Conservation (phyloP, 2,888 invertebrate genomes). For the Crocallis elinguaria region DNA sequence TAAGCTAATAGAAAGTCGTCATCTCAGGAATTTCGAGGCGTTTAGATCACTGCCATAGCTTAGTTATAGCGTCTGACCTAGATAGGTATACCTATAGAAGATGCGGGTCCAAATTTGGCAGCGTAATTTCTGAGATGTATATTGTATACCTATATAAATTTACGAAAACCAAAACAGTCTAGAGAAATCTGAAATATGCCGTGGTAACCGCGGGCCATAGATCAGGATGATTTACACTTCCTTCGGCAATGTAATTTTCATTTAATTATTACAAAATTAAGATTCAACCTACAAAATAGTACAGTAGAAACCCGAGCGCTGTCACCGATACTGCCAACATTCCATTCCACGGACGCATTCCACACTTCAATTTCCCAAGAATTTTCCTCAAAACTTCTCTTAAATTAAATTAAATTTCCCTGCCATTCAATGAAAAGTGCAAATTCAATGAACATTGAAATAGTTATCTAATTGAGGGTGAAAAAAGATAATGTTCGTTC, state of each 20-base stretch:
- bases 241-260: background rate
- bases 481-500: constrained; percentile 26
- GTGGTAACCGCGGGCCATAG: too few relatives aligned
- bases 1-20: too few relatives aligned
- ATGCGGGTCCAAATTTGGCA: too few relatives aligned
- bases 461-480: constrained; percentile 26
- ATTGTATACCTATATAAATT: too few relatives aligned
- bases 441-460: constrained; percentile 29
- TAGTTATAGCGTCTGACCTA: too few relatives aligned
- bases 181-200: too few relatives aligned
- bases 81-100: too few relatives aligned
- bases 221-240: background rate
- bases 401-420: constrained; percentile 34
- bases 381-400: constrained; percentile 30
- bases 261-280: constrained; percentile 18
- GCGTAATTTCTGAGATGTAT: too few relatives aligned
- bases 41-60: too few relatives aligned
- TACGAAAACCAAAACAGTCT: too few relatives aligned
- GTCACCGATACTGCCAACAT: constrained; percentile 30
- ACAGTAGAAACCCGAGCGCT: constrained; percentile 10
- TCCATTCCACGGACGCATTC: constrained; percentile 29
- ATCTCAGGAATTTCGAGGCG: too few relatives aligned
- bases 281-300: constrained; percentile 12
- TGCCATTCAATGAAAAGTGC: constrained; percentile 27
- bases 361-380: constrained; percentile 28